Evolutionary conservation across 1,140 invertebrate species (phyloP), one percentile per base, ranked within the genome.

Genomic region (Zophobas atratus): DNA sequence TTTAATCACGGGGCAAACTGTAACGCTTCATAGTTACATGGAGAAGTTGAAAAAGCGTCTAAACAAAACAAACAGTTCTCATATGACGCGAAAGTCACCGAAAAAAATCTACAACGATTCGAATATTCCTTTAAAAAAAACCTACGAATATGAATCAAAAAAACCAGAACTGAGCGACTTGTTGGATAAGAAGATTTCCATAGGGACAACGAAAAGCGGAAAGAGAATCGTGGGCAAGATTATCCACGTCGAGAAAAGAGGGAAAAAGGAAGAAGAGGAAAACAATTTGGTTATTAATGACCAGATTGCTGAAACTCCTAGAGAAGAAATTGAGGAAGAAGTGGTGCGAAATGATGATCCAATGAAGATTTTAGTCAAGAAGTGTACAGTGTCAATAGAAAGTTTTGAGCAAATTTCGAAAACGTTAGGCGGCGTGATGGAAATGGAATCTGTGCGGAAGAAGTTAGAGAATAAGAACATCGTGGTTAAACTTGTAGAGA

Each of bases 151-250:
- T 33, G 36, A 53, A 20, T 20, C 36, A 48, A 46, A 57, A 6
- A 63, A 35, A 53, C 60, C 53, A 6, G 70, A 56, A 36, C 63
- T 81, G 34, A 77, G 46, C 5, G 79, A 77, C 32, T 72, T 80
- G 6, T 77, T 83, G 32, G 79, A 83, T 70, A 82, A 70, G 53
- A 83, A 82, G 73, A 77, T 83, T 8, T 71, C 72, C 1, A 77
- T 83, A 5, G 81, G 82, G 2, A 75, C 73, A 70, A 82, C 81
- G 0, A 35, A 51, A 51, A 74, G 70, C 5, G 82, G 82, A 2
- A 82, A 82, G 49, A 67, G 51, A 33, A 73, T 83, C 6, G 71
- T 83, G 5, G 82, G 82, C 5, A 83, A 81, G 77, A 79, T 83
- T n/a, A 63, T 83, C 3, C 79, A 81, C 76, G 74, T 83, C 33